Evolutionary conservation across 2,888 invertebrate species (phyloP).

Genomic region (Pristionchus japonicus): DNA sequence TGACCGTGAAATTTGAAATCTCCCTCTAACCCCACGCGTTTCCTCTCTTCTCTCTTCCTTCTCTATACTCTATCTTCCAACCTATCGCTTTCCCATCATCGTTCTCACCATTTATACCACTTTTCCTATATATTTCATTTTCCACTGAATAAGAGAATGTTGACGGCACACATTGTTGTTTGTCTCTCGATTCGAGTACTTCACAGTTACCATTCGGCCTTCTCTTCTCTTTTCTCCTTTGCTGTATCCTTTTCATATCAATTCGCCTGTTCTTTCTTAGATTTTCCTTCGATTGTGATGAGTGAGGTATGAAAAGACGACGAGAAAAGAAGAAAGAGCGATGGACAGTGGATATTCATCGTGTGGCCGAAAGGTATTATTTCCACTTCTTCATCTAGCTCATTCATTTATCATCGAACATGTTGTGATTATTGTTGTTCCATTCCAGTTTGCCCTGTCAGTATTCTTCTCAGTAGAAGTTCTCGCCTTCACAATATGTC

Average conservation of each 20-base stretch:
- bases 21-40: not conserved
- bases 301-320: not conserved
- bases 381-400: not conserved
- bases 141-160: not conserved
- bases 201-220: not conserved
- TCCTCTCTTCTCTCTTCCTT: conserved; percentile 10
- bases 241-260: conserved; percentile 15
- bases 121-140: not conserved
- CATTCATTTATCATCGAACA: not conserved
- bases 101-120: not conserved
- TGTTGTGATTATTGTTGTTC: not conserved
- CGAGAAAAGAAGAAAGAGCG: not conserved
- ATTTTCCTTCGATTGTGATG: conserved; percentile 34
- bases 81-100: conserved; percentile 26
- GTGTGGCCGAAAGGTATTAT: conserved; percentile 14
- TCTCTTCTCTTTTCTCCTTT: not conserved
- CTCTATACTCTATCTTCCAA: conserved; percentile 21
- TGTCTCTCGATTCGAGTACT: not conserved
- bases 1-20: conserved; percentile 47
- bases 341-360: conserved; percentile 34
- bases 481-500: conserved; percentile 65
- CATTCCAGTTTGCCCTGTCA: conserved; percentile 54
- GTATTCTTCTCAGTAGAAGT: conserved; percentile 67
- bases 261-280: not conserved
- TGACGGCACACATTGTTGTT: not conserved